Percentiles rank a stretch among this genome's conserved stretches.
Evolutionary conservation across 1,140 invertebrate species (phyloP).

Genomic region (Diorhabda elongata): DNA sequence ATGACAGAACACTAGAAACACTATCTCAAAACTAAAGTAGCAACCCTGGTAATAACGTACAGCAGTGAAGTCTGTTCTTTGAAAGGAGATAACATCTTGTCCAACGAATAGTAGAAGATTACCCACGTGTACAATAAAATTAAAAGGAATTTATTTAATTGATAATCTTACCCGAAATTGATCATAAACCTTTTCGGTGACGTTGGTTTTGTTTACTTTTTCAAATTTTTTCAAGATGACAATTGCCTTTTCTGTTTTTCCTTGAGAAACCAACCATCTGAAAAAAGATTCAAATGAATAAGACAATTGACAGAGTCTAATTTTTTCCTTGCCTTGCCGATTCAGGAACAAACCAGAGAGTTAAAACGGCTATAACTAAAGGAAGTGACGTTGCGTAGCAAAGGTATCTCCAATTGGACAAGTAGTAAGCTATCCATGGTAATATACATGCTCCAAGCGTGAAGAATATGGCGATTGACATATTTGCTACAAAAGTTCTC

Average conservation of each 20-base stretch:
- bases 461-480: constrained; percentile 86
- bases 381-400: constrained; percentile 71
- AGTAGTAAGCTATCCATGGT: constrained; percentile 76
- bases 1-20: too few relatives aligned
- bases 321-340: constrained; percentile 61
- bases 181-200: constrained; percentile 66
- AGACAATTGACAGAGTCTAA: background rate
- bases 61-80: too few relatives aligned
- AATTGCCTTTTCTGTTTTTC: constrained; percentile 71
- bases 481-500: constrained; percentile 82
- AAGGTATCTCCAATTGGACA: constrained; percentile 72
- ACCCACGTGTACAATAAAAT: too few relatives aligned
- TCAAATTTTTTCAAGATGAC: constrained; percentile 75
- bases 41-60: too few relatives aligned
- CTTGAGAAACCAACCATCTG: constrained; percentile 80
- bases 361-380: constrained; percentile 62
- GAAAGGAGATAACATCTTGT: too few relatives aligned
- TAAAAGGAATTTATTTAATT: too few relatives aligned
- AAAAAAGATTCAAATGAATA: constrained; percentile 34
- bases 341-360: constrained; percentile 75
- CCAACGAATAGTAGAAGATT: too few relatives aligned
- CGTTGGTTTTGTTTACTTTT: constrained; percentile 68
- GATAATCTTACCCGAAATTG: constrained; percentile 59
- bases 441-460: constrained; percentile 71
- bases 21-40: too few relatives aligned